Evolutionary conservation across 2,113 vertebrate genomes (phyloP).

Genomic region (Scalopus aquaticus): DNA sequence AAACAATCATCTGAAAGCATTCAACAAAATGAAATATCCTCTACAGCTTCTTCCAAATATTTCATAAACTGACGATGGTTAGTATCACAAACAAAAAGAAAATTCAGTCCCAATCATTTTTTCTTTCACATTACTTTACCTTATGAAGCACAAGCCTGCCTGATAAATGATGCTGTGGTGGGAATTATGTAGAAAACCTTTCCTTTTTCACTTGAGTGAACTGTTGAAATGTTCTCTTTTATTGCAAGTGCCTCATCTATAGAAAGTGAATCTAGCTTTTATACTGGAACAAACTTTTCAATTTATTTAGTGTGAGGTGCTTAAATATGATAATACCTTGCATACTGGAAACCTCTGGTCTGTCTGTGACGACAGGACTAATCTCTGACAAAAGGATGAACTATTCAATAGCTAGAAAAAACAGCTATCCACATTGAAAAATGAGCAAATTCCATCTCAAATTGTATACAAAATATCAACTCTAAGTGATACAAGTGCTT

Average conservation of each 20-base stretch:
- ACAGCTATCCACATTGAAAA: neutral
- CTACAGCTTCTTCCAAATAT: slow-evolving; percentile 28
- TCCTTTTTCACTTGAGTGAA: slow-evolving; percentile 32
- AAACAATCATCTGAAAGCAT: neutral
- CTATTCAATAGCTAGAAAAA: neutral
- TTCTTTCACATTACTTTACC: slow-evolving; percentile 23
- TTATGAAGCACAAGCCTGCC: neutral
- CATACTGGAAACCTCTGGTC: neutral
- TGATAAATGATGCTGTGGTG: neutral
- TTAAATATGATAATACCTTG: neutral
- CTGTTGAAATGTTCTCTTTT: slow-evolving; percentile 46
- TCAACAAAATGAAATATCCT: slow-evolving; percentile 50
- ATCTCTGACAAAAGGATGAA: neutral
- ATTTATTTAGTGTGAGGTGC: slow-evolving; percentile 7
- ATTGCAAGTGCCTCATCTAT: neutral
- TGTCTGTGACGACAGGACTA: neutral
- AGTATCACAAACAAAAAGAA: neutral
- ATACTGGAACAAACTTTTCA: neutral
- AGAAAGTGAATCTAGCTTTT: slow-evolving; percentile 27
- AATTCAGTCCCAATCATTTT: neutral
- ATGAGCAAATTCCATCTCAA: neutral
- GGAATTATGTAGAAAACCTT: neutral
- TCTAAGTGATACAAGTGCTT: neutral
- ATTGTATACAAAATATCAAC: neutral
- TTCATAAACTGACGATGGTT: slow-evolving; percentile 27